A percentile compares a stretch with the other conserved stretches of the same genome.
Evolutionary conservation across 1,140 invertebrate species (phyloP).

Genomic region (Rhagoletis pomonella): DNA sequence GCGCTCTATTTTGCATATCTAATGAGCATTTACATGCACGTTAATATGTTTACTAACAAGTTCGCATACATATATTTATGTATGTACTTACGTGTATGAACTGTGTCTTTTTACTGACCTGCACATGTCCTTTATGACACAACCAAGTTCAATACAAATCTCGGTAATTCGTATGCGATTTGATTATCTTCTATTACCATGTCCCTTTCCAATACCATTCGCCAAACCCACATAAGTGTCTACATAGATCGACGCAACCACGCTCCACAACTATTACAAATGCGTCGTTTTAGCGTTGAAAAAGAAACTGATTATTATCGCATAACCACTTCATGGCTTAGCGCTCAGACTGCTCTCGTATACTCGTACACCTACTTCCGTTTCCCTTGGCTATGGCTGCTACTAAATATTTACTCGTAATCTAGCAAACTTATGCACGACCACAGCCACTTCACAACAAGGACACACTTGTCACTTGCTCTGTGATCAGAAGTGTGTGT

Average conservation of each 20-base stretch:
- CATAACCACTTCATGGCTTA: slow-evolving; percentile 41
- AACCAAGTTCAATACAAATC: slow-evolving; percentile 27
- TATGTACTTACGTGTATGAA: not conserved
- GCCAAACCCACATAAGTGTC: not conserved
- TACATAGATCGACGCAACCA: not conserved
- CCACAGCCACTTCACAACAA: not conserved
- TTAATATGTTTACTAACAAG: too few species aligned
- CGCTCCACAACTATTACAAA: not conserved
- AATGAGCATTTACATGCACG: not conserved
- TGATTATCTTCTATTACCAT: slow-evolving; percentile 43
- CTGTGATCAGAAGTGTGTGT: not conserved
- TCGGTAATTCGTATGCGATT: slow-evolving; percentile 17
- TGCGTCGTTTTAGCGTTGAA: too few species aligned
- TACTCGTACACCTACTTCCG: not conserved
- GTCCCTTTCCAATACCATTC: not conserved
- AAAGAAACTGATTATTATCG: slow-evolving; percentile 37
- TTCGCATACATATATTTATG: not conserved
- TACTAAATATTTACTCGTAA: not conserved
- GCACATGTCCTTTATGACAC: slow-evolving; percentile 31
- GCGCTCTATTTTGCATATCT: not conserved
- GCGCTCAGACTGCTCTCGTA: not conserved
- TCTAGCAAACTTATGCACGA: not conserved
- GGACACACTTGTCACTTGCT: slow-evolving; percentile 32
- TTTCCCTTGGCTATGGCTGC: not conserved
- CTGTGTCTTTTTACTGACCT: not conserved